Percentiles rank a stretch among this genome's conserved stretches.
These are phyloP conservation scores for Heteronetta atricapilla DNA, from an alignment of 2,113 vertebrate genomes.

Conservation along the genomic window DNA sequence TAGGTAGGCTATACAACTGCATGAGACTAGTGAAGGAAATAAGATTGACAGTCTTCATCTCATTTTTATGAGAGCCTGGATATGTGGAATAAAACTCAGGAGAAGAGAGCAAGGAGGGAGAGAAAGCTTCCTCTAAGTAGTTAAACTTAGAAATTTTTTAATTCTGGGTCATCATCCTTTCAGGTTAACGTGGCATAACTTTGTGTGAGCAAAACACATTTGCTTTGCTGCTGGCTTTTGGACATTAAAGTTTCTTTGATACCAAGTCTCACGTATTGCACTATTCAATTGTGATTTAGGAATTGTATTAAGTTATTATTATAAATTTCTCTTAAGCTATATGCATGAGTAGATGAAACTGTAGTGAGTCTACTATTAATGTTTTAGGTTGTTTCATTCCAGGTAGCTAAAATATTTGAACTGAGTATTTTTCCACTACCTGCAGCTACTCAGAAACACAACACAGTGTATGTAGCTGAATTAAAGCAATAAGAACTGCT, in stretches of 20 bases:
- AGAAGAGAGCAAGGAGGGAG: background rate
- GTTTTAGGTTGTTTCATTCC: slow-evolving; percentile 39
- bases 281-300: background rate
- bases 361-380: background rate
- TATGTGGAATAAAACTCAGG: background rate
- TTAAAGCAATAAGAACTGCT: background rate
- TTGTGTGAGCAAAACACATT: background rate
- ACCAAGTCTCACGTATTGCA: background rate
- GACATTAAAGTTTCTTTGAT: background rate
- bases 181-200: background rate
- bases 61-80: background rate
- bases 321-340: background rate
- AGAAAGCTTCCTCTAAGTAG: background rate
- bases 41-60: background rate
- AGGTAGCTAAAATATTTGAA: slow-evolving; percentile 56
- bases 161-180: background rate
- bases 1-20: background rate
- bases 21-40: background rate
- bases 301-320: background rate
- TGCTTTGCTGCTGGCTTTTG: background rate
- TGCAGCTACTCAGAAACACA: background rate
- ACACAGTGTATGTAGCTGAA: background rate
- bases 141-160: background rate
- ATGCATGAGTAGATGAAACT: background rate
- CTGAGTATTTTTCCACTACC: background rate